Conservation (phyloP, 2,888 invertebrate species). For the Zelleria hepariella region DNA sequence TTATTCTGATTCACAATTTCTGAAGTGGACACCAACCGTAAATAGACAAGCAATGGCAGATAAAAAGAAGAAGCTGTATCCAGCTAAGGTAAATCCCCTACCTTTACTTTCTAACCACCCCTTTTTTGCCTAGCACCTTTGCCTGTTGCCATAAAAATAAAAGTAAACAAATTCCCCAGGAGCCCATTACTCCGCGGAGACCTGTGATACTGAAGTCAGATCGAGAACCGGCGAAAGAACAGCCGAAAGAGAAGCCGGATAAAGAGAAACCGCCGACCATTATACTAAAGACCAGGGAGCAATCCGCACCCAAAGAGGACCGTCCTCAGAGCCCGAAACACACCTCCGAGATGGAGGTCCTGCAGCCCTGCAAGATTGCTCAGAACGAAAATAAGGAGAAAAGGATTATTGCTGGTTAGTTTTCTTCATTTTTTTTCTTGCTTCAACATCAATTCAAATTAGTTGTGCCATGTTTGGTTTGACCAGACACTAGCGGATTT, state of each 20-base stretch:
- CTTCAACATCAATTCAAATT: not conserved
- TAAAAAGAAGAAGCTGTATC: constrained; percentile 31
- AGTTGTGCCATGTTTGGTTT: too few species aligned
- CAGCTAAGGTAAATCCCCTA: constrained; percentile 10
- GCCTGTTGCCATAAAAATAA: too few species aligned
- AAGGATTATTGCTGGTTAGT: constrained; percentile 34
- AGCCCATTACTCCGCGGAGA: constrained; percentile 39
- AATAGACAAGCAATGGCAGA: constrained; percentile 9
- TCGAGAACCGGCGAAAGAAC: constrained; percentile 49
- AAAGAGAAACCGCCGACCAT: constrained; percentile 76
- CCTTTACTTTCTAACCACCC: too few species aligned
- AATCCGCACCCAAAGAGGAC: constrained; percentile 65
- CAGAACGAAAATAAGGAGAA: constrained; percentile 69
- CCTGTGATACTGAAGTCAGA: constrained; percentile 66
- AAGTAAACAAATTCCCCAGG: constrained; percentile 25
- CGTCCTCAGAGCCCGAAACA: constrained; percentile 75
- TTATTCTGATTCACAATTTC: too few species aligned
- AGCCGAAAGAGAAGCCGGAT: constrained; percentile 45
- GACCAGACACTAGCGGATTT: too few species aligned
- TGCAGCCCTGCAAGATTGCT: constrained; percentile 56
- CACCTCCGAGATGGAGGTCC: constrained; percentile 35
- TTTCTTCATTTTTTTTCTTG: not conserved
- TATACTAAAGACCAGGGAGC: constrained; percentile 77
- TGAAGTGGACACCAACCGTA: not conserved
- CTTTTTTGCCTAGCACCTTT: too few species aligned